These are phyloP conservation scores for Hippasteria phrygiana DNA, from an alignment of 53 echinoderm and acorn worm genomes.

Conservation along the genomic window DNA sequence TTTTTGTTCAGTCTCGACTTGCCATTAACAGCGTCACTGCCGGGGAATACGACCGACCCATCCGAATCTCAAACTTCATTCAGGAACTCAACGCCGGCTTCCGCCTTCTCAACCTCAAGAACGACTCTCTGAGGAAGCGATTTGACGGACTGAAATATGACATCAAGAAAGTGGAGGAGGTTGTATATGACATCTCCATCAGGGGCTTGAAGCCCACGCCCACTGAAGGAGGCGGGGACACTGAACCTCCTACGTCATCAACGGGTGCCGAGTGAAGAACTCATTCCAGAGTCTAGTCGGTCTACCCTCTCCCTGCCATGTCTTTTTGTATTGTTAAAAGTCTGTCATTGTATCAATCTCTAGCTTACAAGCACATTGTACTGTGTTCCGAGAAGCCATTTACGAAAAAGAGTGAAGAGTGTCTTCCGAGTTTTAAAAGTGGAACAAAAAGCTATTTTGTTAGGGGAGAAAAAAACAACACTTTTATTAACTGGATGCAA, in stretches of 20 bases:
- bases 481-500: no score
- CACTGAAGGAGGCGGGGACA: neutral
- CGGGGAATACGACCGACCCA: conserved; percentile 88
- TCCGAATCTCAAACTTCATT: conserved; percentile 87
- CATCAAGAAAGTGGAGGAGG: conserved; percentile 99
- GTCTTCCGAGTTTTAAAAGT: no score
- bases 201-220: conserved; percentile 77
- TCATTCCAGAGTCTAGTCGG: neutral
- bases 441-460: no score
- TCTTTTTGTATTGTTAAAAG: no score
- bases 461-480: no score
- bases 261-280: conserved; percentile 15
- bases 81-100: conserved; percentile 93
- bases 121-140: conserved; percentile 93
- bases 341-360: no score
- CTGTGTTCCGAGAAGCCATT: no score
- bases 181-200: conserved; percentile 98
- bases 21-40: conserved; percentile 99
- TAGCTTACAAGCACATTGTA: no score
- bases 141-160: conserved; percentile 99
- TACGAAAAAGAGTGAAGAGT: no score
- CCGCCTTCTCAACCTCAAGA: conserved; percentile 97
- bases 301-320: neutral
- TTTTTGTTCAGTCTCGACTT: conserved; percentile 72
- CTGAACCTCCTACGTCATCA: conserved; percentile 38